Base-by-base conservation (phyloP, 2,113 vertebrate genomes). In the Orcinus orca region DNA sequence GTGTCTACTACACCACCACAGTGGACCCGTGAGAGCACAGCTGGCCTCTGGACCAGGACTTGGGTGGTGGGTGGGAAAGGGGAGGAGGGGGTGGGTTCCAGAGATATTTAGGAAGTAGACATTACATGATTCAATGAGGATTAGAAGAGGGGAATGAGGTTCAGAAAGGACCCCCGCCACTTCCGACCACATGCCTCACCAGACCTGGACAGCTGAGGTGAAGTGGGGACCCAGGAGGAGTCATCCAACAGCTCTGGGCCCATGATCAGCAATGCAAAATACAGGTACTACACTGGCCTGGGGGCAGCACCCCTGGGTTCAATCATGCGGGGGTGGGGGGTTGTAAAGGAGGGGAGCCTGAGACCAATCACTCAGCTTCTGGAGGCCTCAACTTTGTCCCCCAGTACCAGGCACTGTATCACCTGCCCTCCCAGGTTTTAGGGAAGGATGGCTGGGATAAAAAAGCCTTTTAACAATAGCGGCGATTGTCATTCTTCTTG, bases 21-120 rank as follows among this genome's bases (percentile, higher is more conserved):
- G 53, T 6, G 41, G 71, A 10, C 53, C 44, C 1, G 0, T 1
- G 25, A 20, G 38, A 20, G n/a, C 1, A 1, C 67, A 63, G 18
- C 44, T 53, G 62, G 6, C 25, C 8, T 20, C 62, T 60, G 21
- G 70, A 29, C 73, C 58, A 47, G 15, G 25, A 21, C 50, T 41
- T 21, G 13, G 5, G 68, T n/a, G 41, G 15, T 23, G 17, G 38
- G 4, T 9, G 8, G 10, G 38, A 17, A 36, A 15, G 2, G 7
- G 13, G 21, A 77, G 71, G 23, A 55, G 33, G 12, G 31, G 26
- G 50, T 20, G 25, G 44, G 13, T 38, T 62, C 17, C 17, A 33
- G 67, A 36, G 26, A 23, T 36, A 44, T 17, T n/a, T 38, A 63
- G 63, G 62, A 73, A 50, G 38, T 21, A 41, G 71, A 23, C 6